Base-by-base conservation (phyloP, 1,140 invertebrate species). In the Marisa cornuarietis region DNA sequence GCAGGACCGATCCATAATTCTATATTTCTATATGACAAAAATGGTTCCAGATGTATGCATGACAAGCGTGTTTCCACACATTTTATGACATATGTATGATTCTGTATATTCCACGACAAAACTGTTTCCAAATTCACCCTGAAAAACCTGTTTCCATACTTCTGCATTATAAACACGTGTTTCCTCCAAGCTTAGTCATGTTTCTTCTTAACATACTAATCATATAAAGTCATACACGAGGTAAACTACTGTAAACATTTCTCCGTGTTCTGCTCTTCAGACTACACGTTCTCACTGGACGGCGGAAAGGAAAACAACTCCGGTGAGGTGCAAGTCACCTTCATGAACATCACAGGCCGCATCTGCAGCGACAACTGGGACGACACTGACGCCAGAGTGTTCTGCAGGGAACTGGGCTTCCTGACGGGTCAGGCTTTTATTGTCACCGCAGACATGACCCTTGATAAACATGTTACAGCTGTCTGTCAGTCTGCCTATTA, bases 351-450 rank as follows among this genome's bases (percentile, higher is more conserved):
- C 6, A 81, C 80, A 58, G 88, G 88, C 51, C 42, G 78, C 24
- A 85, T 89, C 52, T 89, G 88, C 79, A 81, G 62, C 71, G 83
- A 87, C 71, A 82, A 74, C 11, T 89, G 87, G 86, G 82, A 85
- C 75, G 83, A 87, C 61, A 77, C 26, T 5, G 84, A 84, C 79
- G 87, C 87, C 31, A 74, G 62, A 22, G 87, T 89, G 49, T 82
- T 83, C 61, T 89, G 88, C 69, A 74, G 74, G 14, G 74, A 87
- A 31, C 75, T 88, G n/a, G 87, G 87, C 8, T 89, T 74, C 78
- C 69, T 74, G 61, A 73, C 81, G 22, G 86, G 86, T 22, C 54
- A 76, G 51, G 83, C 86, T 16, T 85, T n/a, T n/a, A n/a, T n/a
- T n/a, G n/a, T n/a, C n/a, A n/a, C n/a, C n/a, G n/a, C n/a, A n/a